These are phyloP conservation scores for Poecilus cupreus DNA, from an alignment of 2,888 invertebrate species.

Conservation along the genomic window DNA sequence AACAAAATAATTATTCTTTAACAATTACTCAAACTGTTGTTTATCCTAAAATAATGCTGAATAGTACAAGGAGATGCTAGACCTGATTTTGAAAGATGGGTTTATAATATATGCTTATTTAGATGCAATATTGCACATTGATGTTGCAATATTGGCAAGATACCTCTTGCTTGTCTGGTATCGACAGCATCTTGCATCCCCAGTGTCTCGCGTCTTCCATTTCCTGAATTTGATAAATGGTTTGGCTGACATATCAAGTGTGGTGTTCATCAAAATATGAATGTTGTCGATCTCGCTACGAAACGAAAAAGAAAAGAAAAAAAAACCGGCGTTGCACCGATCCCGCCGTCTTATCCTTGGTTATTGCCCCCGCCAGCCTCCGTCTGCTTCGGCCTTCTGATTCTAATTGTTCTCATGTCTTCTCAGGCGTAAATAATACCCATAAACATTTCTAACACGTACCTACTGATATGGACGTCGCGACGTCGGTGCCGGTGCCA, in stretches of 20 bases:
- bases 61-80: no score
- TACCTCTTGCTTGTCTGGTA: not conserved
- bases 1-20: no score
- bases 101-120: constrained; percentile 13
- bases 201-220: constrained; percentile 33
- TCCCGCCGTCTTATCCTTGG: constrained; percentile 33
- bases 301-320: no score
- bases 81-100: no score
- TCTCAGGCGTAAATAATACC: constrained; percentile 20
- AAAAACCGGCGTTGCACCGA: constrained; percentile 25
- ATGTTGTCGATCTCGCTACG: constrained; percentile 38
- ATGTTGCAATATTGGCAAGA: not conserved
- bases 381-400: not conserved
- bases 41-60: no score
- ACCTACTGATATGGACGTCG: no score
- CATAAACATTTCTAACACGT: constrained; percentile 31
- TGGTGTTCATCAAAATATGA: constrained; percentile 51
- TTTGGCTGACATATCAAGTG: constrained; percentile 42
- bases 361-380: constrained; percentile 26
- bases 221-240: constrained; percentile 49
- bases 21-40: no score
- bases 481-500: not conserved
- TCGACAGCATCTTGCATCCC: constrained; percentile 14
- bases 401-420: constrained; percentile 34
- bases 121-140: not conserved